These are phyloP conservation scores for Nyctibius grandis DNA, from an alignment of 2,797 vertebrate species.

Conservation along the genomic window DNA sequence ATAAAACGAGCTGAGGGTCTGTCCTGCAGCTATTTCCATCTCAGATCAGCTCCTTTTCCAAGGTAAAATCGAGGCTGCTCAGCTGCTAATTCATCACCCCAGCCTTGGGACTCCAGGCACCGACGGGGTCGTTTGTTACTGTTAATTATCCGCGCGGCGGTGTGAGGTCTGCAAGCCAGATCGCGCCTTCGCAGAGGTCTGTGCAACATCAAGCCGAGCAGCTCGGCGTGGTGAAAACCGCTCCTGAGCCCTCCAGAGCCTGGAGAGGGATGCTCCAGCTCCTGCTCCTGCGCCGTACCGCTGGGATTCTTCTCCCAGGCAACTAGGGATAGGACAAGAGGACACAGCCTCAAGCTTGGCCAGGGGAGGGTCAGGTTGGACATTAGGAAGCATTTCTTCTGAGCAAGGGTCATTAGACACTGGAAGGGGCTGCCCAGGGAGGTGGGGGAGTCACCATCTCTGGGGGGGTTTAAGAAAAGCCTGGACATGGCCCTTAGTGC, in stretches of 20 bases:
- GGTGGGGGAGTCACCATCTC: too few relatives aligned
- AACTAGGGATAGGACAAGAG: too few relatives aligned
- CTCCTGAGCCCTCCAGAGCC: neutral
- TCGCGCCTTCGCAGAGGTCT: neutral
- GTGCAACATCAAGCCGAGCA: neutral
- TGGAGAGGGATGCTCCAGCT: neutral
- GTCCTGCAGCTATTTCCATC: neutral
- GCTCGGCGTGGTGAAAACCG: rapidly evolving
- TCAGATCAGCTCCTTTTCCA: neutral
- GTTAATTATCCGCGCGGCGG: rapidly evolving
- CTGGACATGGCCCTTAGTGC: too few relatives aligned
- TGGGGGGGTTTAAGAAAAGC: too few relatives aligned
- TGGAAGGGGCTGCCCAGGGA: too few relatives aligned
- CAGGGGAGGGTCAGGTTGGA: too few relatives aligned
- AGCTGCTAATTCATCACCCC: neutral
- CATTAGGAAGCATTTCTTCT: too few relatives aligned
- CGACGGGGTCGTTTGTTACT: rapidly evolving
- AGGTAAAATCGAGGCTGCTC: neutral
- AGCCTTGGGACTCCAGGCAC: neutral
- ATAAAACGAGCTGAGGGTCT: neutral
- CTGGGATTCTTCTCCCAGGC: too few relatives aligned
- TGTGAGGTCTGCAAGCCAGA: neutral
- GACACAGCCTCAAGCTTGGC: too few relatives aligned
- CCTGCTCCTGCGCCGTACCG: rapidly evolving
- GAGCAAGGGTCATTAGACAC: too few relatives aligned